Base-by-base conservation (phyloP, 2,113 vertebrate species). In the Dasypus novemcinctus region DNA sequence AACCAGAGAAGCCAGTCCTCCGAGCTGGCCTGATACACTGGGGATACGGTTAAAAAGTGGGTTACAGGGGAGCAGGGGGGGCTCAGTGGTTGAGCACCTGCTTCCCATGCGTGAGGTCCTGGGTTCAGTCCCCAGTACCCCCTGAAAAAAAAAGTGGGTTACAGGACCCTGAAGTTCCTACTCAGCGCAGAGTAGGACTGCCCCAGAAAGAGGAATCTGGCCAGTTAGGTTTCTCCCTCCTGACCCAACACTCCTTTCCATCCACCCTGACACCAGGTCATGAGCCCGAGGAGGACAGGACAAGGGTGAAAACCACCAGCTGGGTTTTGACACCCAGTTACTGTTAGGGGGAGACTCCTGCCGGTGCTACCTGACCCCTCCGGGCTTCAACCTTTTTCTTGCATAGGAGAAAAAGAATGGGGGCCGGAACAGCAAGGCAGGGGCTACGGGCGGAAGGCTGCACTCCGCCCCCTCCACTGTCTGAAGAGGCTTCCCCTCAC, bases 21-120 rank as follows among this genome's bases (percentile, higher is more conserved):
- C 3, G 23, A 52, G 46, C 31, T 29, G n/a, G 63, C 54, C 29
- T 20, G 1, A 9, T 0, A 0, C 36, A 25, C 0, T 41, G 33
- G 13, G 52, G 17, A 63, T 20, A 1, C 23, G 33, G 12, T 4
- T n/a, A 14, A 20, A 57, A 78, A 68, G 76, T 31, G 6, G 33
- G 13, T 57, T 7, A 5, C 13, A 15, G 8, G 43, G 43, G 9
- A 46, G 9, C 43, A 9, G 43, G n/a, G n/a, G n/a, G n/a, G n/a
- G n/a, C n/a, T n/a, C n/a, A n/a, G n/a, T n/a, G n/a, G n/a, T n/a
- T 9, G 5, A 9, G 43, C 43, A 6, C 43, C 43, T 9, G 43
- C 9, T 46, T 46, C 5, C 43, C 5, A 46, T 46, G 9, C 9
- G 43, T 5, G 43, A 46, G 43, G 43, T 9, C 43, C 43, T 9